phyloP scores from a whole-genome alignment of 2,113 vertebrate genomes.

The Rhabdomys dilectus region DNA sequence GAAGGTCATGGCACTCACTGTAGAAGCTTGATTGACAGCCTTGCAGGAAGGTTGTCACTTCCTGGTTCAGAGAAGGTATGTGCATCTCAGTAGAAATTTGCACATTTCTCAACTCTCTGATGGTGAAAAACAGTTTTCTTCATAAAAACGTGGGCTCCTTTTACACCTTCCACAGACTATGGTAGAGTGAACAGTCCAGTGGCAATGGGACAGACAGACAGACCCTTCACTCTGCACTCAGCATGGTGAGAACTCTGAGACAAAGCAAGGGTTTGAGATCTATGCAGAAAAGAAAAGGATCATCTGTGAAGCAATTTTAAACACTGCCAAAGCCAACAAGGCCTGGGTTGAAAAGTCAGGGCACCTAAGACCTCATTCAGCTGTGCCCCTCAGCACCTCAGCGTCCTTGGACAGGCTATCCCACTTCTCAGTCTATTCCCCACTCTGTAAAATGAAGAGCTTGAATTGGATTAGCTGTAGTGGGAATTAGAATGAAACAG shows the following conservation, averaged over 20 bases:
- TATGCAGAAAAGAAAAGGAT: background rate
- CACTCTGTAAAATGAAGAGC: background rate
- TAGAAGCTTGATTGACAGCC: slow-evolving; percentile 51
- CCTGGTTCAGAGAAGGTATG: slow-evolving; percentile 35
- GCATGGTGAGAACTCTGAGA: background rate
- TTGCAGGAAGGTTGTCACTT: slow-evolving; percentile 69
- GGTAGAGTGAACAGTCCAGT: background rate
- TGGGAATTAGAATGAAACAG: background rate
- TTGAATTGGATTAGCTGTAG: background rate
- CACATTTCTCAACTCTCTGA: slow-evolving; percentile 16
- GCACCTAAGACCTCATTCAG: background rate
- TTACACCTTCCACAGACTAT: background rate
- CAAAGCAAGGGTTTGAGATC: background rate
- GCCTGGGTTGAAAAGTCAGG: background rate
- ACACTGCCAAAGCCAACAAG: background rate
- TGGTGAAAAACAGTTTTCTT: slow-evolving; percentile 3
- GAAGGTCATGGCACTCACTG: background rate
- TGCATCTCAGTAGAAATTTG: slow-evolving; percentile 25
- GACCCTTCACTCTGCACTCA: background rate
- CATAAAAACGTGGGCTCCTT: background rate
- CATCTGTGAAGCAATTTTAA: background rate
- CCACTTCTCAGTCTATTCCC: background rate
- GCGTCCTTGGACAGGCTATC: background rate
- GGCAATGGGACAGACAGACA: background rate
- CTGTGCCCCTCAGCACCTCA: background rate